Conservation (phyloP, 2,888 invertebrate species). For the Apoda limacodes region DNA sequence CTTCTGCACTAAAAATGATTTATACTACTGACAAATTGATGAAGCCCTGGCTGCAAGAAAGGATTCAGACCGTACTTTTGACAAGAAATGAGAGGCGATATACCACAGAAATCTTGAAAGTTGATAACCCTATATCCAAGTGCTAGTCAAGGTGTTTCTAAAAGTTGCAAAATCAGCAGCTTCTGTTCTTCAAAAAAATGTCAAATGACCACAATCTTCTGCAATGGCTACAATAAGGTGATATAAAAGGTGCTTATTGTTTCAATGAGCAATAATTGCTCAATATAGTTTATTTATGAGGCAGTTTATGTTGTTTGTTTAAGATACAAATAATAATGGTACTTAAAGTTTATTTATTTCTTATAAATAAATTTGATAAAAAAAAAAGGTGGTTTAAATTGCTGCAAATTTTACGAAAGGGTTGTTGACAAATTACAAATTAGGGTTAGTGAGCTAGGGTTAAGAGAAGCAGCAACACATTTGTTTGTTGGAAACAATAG, state of each 20-base stretch:
- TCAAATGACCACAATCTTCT: conserved; percentile 12
- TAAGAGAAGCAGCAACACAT: neutral
- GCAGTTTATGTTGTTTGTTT: too few relatives aligned
- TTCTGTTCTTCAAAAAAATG: conserved; percentile 15
- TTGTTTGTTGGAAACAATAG: too few relatives aligned
- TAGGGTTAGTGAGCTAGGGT: neutral
- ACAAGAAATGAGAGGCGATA: conserved; percentile 9
- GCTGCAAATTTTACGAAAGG: too few relatives aligned
- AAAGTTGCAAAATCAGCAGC: conserved; percentile 14
- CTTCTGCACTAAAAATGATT: conserved; percentile 3
- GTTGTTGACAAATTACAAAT: too few relatives aligned
- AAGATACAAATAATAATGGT: too few relatives aligned
- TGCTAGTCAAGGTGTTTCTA: conserved; percentile 13
- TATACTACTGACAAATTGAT: conserved; percentile 6
- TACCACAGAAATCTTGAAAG: conserved; percentile 11
- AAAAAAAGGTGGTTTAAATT: too few relatives aligned
- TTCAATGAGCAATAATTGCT: conserved; percentile 10
- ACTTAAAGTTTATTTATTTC: too few relatives aligned
- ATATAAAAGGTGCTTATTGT: conserved; percentile 14
- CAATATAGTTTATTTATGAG: too few relatives aligned
- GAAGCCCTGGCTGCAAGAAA: conserved; percentile 12
- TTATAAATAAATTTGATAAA: too few relatives aligned
- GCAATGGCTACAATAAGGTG: conserved; percentile 12
- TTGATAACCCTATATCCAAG: conserved; percentile 13
- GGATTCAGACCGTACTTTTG: conserved; percentile 15